Conservation (phyloP, 2,888 invertebrate species). For the Drosophila recens region DNA sequence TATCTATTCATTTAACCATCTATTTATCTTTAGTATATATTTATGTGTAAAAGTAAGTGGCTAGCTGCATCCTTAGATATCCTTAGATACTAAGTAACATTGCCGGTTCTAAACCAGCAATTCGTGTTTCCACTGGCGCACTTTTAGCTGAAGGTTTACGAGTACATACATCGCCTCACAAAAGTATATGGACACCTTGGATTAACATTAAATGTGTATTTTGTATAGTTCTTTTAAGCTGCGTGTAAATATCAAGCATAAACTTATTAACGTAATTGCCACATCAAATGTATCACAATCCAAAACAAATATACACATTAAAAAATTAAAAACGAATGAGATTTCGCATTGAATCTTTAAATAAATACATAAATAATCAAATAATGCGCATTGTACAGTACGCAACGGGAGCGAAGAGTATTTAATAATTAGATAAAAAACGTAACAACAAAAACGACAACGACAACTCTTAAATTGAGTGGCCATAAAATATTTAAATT, state of each 20-base stretch:
- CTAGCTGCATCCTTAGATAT: conserved; percentile 33
- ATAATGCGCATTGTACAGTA: conserved; percentile 47
- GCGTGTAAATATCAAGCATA: conserved; percentile 65
- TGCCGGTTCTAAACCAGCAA: conserved; percentile 51
- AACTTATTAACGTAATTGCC: conserved; percentile 64
- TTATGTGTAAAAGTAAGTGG: conserved; percentile 10
- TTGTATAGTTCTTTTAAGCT: conserved; percentile 59
- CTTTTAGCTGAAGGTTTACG: conserved; percentile 11
- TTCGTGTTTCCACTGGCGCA: conserved; percentile 11
- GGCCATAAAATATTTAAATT: conserved; percentile 67
- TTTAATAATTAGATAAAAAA: conserved; percentile 61
- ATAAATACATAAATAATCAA: conserved; percentile 56
- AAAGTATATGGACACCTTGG: conserved; percentile 17
- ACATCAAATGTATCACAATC: conserved; percentile 51
- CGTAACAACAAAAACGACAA: not conserved
- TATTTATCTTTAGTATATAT: conserved; percentile 24
- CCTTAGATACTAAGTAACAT: conserved; percentile 15
- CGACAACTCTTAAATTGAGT: conserved; percentile 23
- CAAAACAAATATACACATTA: conserved; percentile 21
- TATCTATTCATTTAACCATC: conserved; percentile 16
- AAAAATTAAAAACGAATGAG: conserved; percentile 7
- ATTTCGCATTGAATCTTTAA: conserved; percentile 50
- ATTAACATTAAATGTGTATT: conserved; percentile 65
- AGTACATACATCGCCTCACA: conserved; percentile 11
- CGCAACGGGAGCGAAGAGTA: conserved; percentile 16